Conservation (phyloP, 2,113 vertebrate genomes). For the Varanus salvator region DNA sequence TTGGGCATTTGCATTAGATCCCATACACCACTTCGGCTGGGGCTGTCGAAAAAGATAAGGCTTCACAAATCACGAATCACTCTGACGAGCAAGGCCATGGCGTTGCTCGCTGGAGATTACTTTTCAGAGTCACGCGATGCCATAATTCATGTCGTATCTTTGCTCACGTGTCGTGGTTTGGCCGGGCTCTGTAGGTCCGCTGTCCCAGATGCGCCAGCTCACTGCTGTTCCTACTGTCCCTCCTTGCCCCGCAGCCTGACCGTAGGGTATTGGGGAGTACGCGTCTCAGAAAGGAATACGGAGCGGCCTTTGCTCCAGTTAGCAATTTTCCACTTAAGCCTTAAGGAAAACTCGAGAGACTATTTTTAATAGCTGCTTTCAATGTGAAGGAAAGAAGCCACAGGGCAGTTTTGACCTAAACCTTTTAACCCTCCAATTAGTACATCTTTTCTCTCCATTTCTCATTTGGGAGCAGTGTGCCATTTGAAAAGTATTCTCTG, state of each 20-base stretch:
- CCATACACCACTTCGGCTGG: neutral
- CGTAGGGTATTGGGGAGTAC: neutral
- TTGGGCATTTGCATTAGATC: neutral
- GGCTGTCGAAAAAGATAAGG: conserved; percentile 2
- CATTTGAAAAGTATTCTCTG: conserved; percentile 16
- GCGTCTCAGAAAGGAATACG: neutral
- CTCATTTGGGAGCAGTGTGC: conserved; percentile 22
- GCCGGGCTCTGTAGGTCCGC: neutral
- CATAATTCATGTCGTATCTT: neutral
- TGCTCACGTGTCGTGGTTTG: neutral
- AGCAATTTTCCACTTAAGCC: conserved; percentile 32
- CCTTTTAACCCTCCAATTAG: conserved; percentile 21
- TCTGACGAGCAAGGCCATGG: neutral
- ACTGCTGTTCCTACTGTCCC: neutral
- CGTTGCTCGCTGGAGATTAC: neutral
- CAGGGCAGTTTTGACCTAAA: conserved; percentile 30
- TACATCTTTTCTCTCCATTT: conserved; percentile 23
- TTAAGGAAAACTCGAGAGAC: neutral
- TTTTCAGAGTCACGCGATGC: neutral
- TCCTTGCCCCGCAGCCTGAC: too few relatives aligned
- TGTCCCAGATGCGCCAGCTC: too few relatives aligned
- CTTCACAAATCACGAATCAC: neutral
- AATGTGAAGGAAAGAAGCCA: neutral
- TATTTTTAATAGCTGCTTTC: conserved; percentile 30
- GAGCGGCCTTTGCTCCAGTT: conserved; percentile 42